Evolutionary conservation across 2,888 invertebrate species (phyloP), one percentile per base, ranked within the genome.

Genomic region (Eulithis testata): DNA sequence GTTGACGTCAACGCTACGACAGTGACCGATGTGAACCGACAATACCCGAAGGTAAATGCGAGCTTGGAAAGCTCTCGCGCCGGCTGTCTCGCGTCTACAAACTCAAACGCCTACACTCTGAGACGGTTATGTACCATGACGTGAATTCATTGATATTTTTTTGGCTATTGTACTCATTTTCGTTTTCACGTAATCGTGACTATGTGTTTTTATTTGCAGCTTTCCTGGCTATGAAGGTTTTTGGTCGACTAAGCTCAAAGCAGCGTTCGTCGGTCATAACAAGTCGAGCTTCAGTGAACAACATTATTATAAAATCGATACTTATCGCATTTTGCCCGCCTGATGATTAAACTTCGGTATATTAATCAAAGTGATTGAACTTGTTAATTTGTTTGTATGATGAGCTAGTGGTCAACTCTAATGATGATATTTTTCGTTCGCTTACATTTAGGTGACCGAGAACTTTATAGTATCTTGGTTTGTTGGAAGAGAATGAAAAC

Each of bases 141-240:
- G 87, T 84, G 76, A 82, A 83, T 84, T 82, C 89, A 91, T 90
- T 90, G 89, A 89, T 85, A 82, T 84, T 84, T 83, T 81, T 77
- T 76, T 75, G 72, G 71, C 71, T 73, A 72, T 77, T 78, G 74
- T 78, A 69, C 68, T 68, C 59, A 73, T 76, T 58, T 60, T 55
- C 14, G 51, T 52, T 45, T 36, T 58, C 37, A 60, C 60, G 60
- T 63, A 60, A 63, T 50, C 45, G 47, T 53, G 37, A 51, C 36
- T 56, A 57, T 45, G 14, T 5, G 53, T 31, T 53, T 60, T 60
- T 36, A 21, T 7, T 44, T 45, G 21, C 43, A 53, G 11, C 31
- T 52, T 44, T 52, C 6, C 4, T 6, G 31, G 37, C 21, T 57
- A 21, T 7, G 36, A 11, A 21, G 9, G 12, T 47, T n/a, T 58